These are phyloP conservation scores for Eulemur rubriventer DNA, from an alignment of 2,797 vertebrate genomes.

Conservation along the genomic window DNA sequence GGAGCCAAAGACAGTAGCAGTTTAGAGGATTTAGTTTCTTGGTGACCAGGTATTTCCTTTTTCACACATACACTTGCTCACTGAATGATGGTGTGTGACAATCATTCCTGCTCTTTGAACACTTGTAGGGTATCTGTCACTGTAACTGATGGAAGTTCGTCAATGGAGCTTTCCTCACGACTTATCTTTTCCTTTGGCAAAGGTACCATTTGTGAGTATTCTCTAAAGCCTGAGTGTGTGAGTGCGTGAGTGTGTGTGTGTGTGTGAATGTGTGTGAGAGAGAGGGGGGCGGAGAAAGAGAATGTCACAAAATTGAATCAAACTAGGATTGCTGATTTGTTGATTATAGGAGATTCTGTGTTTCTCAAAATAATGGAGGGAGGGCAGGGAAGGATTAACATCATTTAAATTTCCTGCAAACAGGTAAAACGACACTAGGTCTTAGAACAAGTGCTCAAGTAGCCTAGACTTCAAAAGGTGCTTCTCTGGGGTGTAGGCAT, in stretches of 20 bases:
- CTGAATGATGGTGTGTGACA: background rate
- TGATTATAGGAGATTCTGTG: background rate
- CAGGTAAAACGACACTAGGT: background rate
- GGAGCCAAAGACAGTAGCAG: slow-evolving; percentile 5
- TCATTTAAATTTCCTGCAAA: background rate
- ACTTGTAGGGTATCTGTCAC: background rate
- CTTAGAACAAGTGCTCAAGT: background rate
- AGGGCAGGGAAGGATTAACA: background rate
- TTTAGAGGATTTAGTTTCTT: slow-evolving; percentile 38
- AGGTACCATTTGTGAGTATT: background rate
- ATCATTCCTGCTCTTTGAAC: background rate
- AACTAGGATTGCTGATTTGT: background rate
- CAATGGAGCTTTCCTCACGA: background rate
- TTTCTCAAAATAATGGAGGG: background rate
- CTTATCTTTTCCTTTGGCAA: background rate
- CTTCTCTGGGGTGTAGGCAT: background rate
- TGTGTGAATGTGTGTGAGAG: background rate
- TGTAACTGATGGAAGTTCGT: background rate
- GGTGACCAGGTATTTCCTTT: slow-evolving; percentile 4
- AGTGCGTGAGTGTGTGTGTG: background rate
- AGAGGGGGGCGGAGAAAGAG: background rate
- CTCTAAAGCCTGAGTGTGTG: background rate
- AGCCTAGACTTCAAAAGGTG: background rate
- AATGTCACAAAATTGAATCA: background rate
- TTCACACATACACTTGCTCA: background rate